Evolutionary conservation across 2,888 invertebrate species (phyloP), one percentile per base, ranked within the genome.

Genomic region (Marasmarcha lunaedactyla): DNA sequence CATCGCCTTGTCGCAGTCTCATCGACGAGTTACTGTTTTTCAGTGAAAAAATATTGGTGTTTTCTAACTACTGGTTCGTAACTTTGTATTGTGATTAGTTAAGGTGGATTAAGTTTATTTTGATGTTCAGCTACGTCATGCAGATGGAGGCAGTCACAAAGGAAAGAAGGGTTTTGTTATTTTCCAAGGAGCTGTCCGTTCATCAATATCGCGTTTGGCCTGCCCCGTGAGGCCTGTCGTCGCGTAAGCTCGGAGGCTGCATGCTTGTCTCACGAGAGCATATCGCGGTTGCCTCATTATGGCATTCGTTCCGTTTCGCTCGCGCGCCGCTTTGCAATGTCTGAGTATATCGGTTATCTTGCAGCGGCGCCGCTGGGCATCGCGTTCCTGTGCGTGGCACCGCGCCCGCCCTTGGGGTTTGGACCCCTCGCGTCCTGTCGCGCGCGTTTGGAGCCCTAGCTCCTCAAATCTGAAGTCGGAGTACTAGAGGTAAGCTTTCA

Each of bases 391-490:
- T 72, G 77, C 71, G 76, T 67, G 73, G 73, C 72, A 62, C 59
- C 57, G 61, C 57, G 60, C 59, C 56, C 54, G 57, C 54, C 49
- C 49, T 44, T 37, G 55, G 60, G 58, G 56, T 55, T 51, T 50
- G 49, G 57, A 57, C 55, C 58, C 64, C 20, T 63, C 66, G 66
- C 66, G 73, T 54, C 63, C 41, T 66, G 67, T 54, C 79, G 81
- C 81, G 77, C 81, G 81, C 79, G 81, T 71, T 64, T 45, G 72
- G 81, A 81, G 81, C 81, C 81, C 81, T 78, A 49, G 81, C 79
- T 81, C 81, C 55, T 50, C 54, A 59, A 54, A 55, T 60, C 63
- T 60, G 59, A 59, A 59, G 57, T 53, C 69, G 66, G 57, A 67
- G 58, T 51, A 47, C 45, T 51, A 52, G 61, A 77, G 81, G 81